These are phyloP conservation scores for Delphinus delphis DNA, from an alignment of 2,113 vertebrate genomes.

Conservation along the genomic window DNA sequence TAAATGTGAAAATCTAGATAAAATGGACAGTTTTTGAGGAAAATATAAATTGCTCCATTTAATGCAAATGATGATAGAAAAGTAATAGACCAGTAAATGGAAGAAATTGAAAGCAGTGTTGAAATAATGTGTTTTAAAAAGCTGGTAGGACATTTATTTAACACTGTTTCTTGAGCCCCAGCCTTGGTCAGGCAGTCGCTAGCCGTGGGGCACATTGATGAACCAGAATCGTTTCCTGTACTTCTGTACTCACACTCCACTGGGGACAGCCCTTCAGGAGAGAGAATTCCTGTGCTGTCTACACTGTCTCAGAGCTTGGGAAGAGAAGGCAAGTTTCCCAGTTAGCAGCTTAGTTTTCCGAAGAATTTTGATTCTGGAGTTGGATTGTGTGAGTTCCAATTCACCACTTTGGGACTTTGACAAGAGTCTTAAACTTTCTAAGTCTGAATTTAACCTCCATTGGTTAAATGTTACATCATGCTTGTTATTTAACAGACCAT, in stretches of 20 bases:
- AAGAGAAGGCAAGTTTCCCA: not conserved
- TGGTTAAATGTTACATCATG: not conserved
- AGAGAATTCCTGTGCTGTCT: accelerated
- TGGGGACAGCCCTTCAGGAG: not conserved
- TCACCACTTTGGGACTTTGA: not conserved
- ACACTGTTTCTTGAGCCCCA: accelerated
- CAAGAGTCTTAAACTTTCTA: not conserved
- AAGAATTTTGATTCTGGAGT: not conserved
- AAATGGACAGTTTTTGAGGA: not conserved
- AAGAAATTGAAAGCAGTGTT: not conserved
- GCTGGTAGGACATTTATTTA: accelerated
- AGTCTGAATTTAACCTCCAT: not conserved
- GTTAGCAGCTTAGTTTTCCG: not conserved
- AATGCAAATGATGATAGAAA: not conserved
- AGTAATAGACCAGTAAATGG: too few species aligned
- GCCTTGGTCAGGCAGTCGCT: accelerated
- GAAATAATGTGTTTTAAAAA: not conserved
- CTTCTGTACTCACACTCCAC: accelerated
- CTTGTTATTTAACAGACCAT: not conserved
- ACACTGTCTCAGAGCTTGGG: not conserved
- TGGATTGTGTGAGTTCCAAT: not conserved
- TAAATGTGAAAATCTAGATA: not conserved
- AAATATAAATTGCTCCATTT: not conserved
- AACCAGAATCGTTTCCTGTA: accelerated
- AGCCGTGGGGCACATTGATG: accelerated